These are phyloP conservation scores for Dichetophora obliterata DNA, from an alignment of 2,888 invertebrate genomes.

Conservation along the genomic window DNA sequence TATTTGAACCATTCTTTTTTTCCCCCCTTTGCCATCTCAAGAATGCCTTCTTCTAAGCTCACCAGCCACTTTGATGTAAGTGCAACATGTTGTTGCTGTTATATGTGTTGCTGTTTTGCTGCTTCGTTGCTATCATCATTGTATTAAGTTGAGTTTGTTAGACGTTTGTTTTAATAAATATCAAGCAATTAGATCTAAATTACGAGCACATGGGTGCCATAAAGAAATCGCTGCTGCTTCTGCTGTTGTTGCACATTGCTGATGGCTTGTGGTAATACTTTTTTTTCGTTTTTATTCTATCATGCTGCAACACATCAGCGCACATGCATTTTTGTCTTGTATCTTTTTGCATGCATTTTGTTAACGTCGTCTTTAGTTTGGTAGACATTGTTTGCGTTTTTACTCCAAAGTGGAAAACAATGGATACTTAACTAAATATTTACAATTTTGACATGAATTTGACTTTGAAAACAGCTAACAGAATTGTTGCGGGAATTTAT, in stretches of 20 bases:
- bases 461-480: constrained; percentile 20
- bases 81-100: constrained; percentile 25
- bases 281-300: neutral
- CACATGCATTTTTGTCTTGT: constrained; percentile 1
- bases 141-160: constrained; percentile 30
- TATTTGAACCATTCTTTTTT: constrained; percentile 4
- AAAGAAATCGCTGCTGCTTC: constrained; percentile 58
- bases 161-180: constrained; percentile 50
- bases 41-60: neutral
- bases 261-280: constrained; percentile 8
- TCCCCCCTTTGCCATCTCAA: neutral
- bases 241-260: constrained; percentile 23
- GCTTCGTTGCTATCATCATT: constrained; percentile 46
- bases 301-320: constrained; percentile 24
- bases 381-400: constrained; percentile 13
- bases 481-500: neutral
- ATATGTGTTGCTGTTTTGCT: constrained; percentile 25
- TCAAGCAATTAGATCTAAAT: constrained; percentile 66
- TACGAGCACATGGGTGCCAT: constrained; percentile 62
- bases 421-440: constrained; percentile 33
- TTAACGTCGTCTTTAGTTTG: neutral
- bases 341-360: neutral
- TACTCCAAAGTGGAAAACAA: constrained; percentile 25
- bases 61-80: neutral
- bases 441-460: constrained; percentile 23